Evolutionary conservation across 2,797 vertebrate genomes (phyloP).

Genomic region (Fringilla coelebs): DNA sequence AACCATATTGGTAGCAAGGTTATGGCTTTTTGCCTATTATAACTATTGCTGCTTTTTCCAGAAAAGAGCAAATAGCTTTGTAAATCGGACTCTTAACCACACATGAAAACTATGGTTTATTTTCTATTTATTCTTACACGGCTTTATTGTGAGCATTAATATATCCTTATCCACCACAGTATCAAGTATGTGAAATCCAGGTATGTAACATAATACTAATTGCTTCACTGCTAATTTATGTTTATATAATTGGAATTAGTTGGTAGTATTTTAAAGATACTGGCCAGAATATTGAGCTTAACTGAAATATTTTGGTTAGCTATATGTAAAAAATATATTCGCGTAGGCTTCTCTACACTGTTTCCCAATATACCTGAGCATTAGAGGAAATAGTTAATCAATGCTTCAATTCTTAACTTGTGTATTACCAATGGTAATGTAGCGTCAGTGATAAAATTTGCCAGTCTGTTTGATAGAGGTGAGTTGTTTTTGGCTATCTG

Average conservation of each 20-base stretch:
- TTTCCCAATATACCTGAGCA: not conserved
- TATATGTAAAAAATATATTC: not conserved
- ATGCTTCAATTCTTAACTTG: not conserved
- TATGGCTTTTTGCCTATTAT: not conserved
- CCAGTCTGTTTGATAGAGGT: not conserved
- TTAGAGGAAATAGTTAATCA: not conserved
- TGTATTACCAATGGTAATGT: not conserved
- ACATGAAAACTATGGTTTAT: not conserved
- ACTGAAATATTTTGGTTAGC: not conserved
- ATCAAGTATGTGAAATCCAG: not conserved
- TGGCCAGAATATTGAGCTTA: not conserved
- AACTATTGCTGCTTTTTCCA: not conserved
- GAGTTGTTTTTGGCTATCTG: not conserved
- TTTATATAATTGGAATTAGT: not conserved
- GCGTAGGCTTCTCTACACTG: not conserved
- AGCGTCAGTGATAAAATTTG: not conserved
- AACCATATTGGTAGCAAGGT: not conserved
- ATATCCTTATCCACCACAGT: not conserved
- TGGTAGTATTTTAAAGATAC: not conserved
- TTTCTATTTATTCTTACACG: not conserved
- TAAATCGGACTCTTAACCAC: not conserved
- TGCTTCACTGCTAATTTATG: not conserved
- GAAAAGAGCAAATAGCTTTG: not conserved
- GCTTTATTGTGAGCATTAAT: not conserved
- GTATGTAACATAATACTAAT: fast-evolving